A percentile compares a stretch with the other conserved stretches of the same genome.
Conservation (phyloP, 1,140 invertebrate species). For the Metopolophium dirhodum region DNA sequence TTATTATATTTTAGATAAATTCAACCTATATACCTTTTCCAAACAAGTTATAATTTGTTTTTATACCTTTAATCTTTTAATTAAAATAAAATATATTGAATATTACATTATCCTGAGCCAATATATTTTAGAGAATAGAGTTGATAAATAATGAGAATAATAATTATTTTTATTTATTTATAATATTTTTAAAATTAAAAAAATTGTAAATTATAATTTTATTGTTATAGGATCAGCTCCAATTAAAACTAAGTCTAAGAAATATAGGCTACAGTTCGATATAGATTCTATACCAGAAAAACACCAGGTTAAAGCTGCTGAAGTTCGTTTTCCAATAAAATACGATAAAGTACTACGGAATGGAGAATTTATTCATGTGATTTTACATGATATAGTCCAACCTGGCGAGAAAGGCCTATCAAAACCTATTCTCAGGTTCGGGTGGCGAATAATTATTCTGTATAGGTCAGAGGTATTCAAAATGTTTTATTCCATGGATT, state of each 20-base stretch:
- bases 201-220: neutral
- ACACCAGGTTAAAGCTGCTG: conserved; percentile 82
- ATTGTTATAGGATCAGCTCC: neutral
- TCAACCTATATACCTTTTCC: neutral
- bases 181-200: no score
- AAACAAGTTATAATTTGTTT: neutral
- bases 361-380: conserved; percentile 60
- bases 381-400: conserved; percentile 84
- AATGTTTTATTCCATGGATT: no score
- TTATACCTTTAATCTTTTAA: neutral
- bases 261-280: conserved; percentile 81
- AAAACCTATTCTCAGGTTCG: conserved; percentile 69
- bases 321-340: conserved; percentile 71
- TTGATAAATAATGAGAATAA: neutral
- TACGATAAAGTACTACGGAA: conserved; percentile 10
- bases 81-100: neutral
- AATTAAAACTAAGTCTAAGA: conserved; percentile 63
- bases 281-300: conserved; percentile 73
- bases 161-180: no score
- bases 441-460: neutral
- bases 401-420: conserved; percentile 71
- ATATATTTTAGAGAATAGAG: neutral
- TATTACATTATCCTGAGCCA: neutral
- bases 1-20: neutral
- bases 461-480: neutral